phyloP scores from a whole-genome alignment of 2,888 invertebrate species.

The Liopterus haemorrhoidalis region DNA sequence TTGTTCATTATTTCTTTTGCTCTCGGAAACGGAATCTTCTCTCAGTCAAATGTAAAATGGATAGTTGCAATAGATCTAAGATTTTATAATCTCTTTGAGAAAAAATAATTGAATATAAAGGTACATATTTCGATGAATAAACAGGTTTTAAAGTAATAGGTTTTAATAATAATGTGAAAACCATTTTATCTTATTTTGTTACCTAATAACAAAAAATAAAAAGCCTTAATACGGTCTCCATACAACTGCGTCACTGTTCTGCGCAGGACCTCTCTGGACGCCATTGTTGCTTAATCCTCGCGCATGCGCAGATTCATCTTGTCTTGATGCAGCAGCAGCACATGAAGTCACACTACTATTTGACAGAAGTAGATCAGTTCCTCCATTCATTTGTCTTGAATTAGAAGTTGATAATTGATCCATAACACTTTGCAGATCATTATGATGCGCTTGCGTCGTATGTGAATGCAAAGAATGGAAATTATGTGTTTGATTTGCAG shows the following conservation, averaged over 20 bases:
- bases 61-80: too few species aligned
- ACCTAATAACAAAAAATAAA: too few species aligned
- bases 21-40: too few species aligned
- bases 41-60: too few species aligned
- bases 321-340: conserved; percentile 54
- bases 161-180: too few species aligned
- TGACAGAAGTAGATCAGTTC: conserved; percentile 47
- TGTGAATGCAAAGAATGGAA: conserved; percentile 64
- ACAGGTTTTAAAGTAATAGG: too few species aligned
- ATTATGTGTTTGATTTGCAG: conserved; percentile 68
- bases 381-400: conserved; percentile 49
- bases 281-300: conserved; percentile 43
- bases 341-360: conserved; percentile 55
- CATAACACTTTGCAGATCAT: conserved; percentile 69
- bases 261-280: conserved; percentile 56
- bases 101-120: too few species aligned
- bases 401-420: conserved; percentile 65
- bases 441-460: conserved; percentile 52
- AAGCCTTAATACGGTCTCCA: conserved; percentile 70
- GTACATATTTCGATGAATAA: too few species aligned
- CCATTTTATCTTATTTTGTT: too few species aligned
- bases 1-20: too few species aligned
- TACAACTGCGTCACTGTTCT: conserved; percentile 60
- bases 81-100: too few species aligned
- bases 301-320: conserved; percentile 49